Conservation (phyloP, 2,797 vertebrate genomes). For the Pangasius macronema region DNA sequence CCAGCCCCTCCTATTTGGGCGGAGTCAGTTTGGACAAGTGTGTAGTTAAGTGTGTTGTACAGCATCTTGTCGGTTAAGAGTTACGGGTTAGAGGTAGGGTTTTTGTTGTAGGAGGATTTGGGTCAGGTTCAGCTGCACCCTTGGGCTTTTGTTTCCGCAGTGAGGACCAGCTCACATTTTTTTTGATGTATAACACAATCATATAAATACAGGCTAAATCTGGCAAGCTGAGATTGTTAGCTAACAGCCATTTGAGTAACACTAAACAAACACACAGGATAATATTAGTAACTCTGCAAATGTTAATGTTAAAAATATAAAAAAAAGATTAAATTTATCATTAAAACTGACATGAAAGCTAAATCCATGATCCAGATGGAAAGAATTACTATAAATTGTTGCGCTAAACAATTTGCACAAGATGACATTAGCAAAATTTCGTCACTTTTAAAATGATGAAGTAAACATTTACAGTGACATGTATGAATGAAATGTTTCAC, state of each 20-base stretch:
- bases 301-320: neutral
- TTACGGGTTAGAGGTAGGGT: neutral
- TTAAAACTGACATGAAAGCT: neutral
- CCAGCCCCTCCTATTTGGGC: neutral
- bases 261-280: neutral
- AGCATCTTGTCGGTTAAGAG: neutral
- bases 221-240: neutral
- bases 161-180: neutral
- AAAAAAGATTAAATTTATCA: neutral
- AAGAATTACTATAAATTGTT: neutral
- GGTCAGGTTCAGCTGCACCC: neutral
- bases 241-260: neutral
- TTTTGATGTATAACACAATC: neutral
- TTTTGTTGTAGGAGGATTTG: neutral
- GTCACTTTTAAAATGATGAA: neutral
- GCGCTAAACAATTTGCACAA: neutral
- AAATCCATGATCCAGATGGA: neutral
- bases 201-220: neutral
- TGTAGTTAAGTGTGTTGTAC: neutral
- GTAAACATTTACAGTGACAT: neutral
- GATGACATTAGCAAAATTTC: neutral
- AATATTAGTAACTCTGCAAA: neutral
- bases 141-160: neutral
- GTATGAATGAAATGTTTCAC: neutral
- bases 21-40: neutral